phyloP scores from a whole-genome alignment of 2,797 vertebrate species.

The Sebastes umbrosus region DNA sequence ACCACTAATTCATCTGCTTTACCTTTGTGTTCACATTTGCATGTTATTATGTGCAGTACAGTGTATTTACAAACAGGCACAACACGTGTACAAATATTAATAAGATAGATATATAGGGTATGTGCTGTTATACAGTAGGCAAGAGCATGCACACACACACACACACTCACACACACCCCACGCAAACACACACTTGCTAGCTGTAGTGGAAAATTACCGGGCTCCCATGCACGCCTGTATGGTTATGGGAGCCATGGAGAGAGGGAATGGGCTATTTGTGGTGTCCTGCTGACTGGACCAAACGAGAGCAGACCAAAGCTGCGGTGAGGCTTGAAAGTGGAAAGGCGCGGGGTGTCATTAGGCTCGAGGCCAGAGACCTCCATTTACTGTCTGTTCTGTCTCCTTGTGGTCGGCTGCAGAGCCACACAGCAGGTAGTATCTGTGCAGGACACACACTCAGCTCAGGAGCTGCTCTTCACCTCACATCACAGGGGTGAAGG shows the following conservation, averaged over 20 bases:
- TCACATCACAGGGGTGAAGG: conserved; percentile 26
- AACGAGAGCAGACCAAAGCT: conserved; percentile 53
- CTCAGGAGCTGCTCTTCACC: conserved; percentile 22
- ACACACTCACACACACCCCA: conserved; percentile 6
- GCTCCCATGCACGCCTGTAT: conserved; percentile 38
- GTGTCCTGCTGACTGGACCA: conserved; percentile 66
- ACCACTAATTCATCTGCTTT: conserved; percentile 2
- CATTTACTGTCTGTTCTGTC: conserved; percentile 40
- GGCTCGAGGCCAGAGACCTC: conserved; percentile 57
- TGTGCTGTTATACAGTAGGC: background rate
- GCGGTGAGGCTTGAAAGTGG: conserved; percentile 63
- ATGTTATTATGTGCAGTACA: conserved; percentile 9
- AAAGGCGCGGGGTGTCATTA: conserved; percentile 62
- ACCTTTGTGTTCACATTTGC: conserved; percentile 22
- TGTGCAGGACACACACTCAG: conserved; percentile 15
- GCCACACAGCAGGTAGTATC: conserved; percentile 40
- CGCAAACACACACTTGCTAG: conserved; percentile 18
- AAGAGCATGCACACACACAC: background rate
- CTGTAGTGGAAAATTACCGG: conserved; percentile 65
- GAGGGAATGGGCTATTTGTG: conserved; percentile 64
- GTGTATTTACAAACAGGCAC: conserved; percentile 34
- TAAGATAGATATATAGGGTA: conserved; percentile 4
- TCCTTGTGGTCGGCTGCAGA: conserved; percentile 30
- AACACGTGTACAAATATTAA: conserved; percentile 29
- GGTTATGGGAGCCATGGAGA: conserved; percentile 51